phyloP scores from a whole-genome alignment of 2,797 vertebrate genomes.

The Enteromius thamalakanensis region DNA sequence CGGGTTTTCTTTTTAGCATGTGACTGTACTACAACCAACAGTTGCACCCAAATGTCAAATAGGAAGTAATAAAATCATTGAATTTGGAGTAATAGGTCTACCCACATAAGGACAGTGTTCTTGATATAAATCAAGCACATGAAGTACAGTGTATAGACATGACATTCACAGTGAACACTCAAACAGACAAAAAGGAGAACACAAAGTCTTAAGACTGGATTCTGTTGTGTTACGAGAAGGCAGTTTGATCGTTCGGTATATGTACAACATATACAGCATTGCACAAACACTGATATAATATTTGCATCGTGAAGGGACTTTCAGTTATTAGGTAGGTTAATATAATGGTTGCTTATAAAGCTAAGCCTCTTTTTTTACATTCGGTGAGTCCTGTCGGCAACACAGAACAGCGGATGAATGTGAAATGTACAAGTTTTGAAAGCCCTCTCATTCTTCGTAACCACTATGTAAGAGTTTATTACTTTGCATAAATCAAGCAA shows the following conservation, averaged over 20 bases:
- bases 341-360: constrained; percentile 9
- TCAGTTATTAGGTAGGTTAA: constrained; percentile 8
- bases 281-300: constrained; percentile 28
- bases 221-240: constrained; percentile 47
- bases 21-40: not conserved
- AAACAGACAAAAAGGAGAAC: constrained; percentile 11
- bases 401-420: not conserved
- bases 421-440: constrained; percentile 14
- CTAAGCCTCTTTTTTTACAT: constrained; percentile 28
- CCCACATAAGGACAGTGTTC: constrained; percentile 37
- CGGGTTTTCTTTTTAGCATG: not conserved
- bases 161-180: constrained; percentile 48
- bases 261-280: constrained; percentile 36
- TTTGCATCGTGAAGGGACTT: constrained; percentile 13
- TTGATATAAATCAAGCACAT: constrained; percentile 45
- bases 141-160: constrained; percentile 37
- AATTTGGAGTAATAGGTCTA: constrained; percentile 31
- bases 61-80: constrained; percentile 28
- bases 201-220: constrained; percentile 43
- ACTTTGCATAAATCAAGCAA: constrained; percentile 58
- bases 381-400: constrained; percentile 10
- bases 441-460: not conserved
- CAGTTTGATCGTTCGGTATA: constrained; percentile 49
- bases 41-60: not conserved
- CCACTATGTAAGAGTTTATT: constrained; percentile 15